Base-by-base conservation (phyloP, 1,140 invertebrate species). In the Calliopsis andreniformis region DNA sequence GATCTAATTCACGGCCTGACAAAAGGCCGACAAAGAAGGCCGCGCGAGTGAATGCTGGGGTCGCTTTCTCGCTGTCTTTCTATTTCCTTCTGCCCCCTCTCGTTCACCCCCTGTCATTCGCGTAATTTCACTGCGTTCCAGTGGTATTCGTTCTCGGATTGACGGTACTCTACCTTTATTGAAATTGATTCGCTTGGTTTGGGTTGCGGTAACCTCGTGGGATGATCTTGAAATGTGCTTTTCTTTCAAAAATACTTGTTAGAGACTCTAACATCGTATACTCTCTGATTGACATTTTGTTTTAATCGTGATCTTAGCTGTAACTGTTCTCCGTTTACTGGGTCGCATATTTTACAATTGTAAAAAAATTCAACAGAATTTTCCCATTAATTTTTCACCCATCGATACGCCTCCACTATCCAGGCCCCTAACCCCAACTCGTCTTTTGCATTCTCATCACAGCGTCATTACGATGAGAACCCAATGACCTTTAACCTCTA, bases 1-100 rank as follows among this genome's bases (percentile, higher is more conserved):
- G 89, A 92, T 92, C 89, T 91, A 91, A 92, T 92, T 91, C 89
- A 88, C 85, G 58, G 62, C 72, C 85, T 89, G 88, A 91, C 90
- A 92, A 92, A 91, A 90, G 88, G 78, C 84, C 85, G 84, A 89
- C 86, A 88, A 91, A 91, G 88, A 87, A 90, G 89, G 79, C 81
- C 85, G 81, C 76, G 76, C 76, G 68, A 83, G 78, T 85, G 83
- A 80, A 89, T 85, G 80, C 66, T 62, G 80, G 70, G 68, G 64
- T 32, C 49, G 28, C 32, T 4, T 14, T 28, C 47, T 20, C 35
- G 67, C 55, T 59, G 55, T 64, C 75, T 81, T 73, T 73, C 64
- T 78, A 73, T 80, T 59, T 49, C 43, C 51, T 77, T 75, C 58
- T 23, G 75, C 68, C 80, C 68, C 82, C 77, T 83, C 51, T 71